Conservation (phyloP, 2,113 vertebrate species). For the Rhinolophus sinicus region DNA sequence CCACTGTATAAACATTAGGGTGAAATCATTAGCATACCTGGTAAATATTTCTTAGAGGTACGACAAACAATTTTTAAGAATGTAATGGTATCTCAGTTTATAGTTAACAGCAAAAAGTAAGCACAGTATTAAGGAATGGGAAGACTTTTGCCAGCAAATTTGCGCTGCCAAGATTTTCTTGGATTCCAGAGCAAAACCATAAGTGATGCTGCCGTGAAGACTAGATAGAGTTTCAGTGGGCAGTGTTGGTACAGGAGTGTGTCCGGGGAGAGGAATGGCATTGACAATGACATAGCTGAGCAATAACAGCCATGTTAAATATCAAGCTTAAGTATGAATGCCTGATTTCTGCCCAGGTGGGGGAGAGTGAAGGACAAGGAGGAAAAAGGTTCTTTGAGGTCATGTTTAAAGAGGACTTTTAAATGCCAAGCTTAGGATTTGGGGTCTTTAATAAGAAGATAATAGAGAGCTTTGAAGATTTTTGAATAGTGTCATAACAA, state of each 20-base stretch:
- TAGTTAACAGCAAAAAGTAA: background rate
- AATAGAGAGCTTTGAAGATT: slow-evolving; percentile 39
- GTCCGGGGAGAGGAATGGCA: background rate
- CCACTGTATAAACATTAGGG: background rate
- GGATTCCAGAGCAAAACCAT: background rate
- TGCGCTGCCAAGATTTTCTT: background rate
- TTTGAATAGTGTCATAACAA: slow-evolving; percentile 56
- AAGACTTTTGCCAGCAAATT: background rate
- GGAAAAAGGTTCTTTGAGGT: background rate
- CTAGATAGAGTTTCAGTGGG: background rate
- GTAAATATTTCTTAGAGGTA: background rate
- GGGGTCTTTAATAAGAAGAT: slow-evolving; percentile 47
- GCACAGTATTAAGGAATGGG: background rate
- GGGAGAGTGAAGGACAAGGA: background rate
- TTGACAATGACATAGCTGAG: background rate
- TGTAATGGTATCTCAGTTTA: background rate
- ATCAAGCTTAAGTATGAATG: background rate
- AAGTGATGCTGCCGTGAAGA: background rate
- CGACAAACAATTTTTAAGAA: background rate
- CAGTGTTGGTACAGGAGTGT: background rate
- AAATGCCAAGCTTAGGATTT: slow-evolving; percentile 13
- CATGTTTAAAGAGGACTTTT: slow-evolving; percentile 23
- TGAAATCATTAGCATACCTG: background rate
- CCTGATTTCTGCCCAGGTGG: background rate
- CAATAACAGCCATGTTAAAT: background rate